Evolutionary conservation across 2,113 vertebrate species (phyloP).

Genomic region (Lasiurus borealis): DNA sequence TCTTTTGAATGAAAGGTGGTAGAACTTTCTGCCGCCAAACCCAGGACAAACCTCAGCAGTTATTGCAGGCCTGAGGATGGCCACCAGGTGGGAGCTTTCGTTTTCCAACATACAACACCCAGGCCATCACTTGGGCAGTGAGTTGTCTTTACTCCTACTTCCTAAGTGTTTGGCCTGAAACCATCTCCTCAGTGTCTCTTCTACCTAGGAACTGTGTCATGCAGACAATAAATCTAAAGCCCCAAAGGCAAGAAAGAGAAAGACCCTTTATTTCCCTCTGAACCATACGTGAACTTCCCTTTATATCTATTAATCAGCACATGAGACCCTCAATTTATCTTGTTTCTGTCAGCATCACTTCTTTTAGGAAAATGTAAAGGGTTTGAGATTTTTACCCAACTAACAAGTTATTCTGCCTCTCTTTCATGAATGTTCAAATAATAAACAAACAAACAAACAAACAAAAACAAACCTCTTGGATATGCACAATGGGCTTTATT

Average conservation of each 20-base stretch:
- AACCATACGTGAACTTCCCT: background rate
- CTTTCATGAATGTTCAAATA: background rate
- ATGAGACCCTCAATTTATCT: background rate
- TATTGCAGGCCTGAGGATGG: background rate
- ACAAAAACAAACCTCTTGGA: background rate
- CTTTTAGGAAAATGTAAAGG: background rate
- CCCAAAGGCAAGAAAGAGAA: background rate
- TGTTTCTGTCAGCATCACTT: background rate
- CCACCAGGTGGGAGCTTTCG: background rate
- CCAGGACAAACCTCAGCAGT: background rate
- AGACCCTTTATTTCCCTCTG: background rate
- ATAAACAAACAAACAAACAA: background rate
- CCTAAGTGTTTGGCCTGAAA: background rate
- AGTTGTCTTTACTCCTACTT: background rate
- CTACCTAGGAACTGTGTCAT: background rate
- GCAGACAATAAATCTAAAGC: background rate
- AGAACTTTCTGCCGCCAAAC: background rate
- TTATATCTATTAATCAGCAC: background rate
- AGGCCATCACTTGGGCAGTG: background rate
- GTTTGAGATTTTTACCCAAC: background rate
- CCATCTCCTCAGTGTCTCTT: background rate
- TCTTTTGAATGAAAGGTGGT: background rate
- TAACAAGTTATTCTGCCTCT: background rate
- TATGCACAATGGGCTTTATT: background rate
- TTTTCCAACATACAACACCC: background rate